phyloP scores from a whole-genome alignment of 2,797 vertebrate genomes.

The Sandelia bainsii region DNA sequence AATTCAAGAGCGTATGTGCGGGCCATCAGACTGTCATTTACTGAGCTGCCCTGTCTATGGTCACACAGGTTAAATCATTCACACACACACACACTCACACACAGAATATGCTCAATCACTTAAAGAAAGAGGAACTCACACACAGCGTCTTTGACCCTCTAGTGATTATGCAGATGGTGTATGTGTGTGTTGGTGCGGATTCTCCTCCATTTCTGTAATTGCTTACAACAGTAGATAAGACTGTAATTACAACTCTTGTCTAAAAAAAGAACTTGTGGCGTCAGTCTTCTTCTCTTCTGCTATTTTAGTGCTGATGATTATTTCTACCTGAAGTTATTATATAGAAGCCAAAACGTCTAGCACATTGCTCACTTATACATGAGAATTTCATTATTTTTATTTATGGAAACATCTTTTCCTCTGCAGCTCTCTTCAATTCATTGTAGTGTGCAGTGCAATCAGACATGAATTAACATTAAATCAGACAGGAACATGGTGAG shows the following conservation, averaged over 20 bases:
- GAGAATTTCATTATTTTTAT: conserved; percentile 21
- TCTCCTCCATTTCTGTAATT: conserved; percentile 71
- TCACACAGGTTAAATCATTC: conserved; percentile 52
- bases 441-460: conserved; percentile 7
- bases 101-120: conserved; percentile 21
- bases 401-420: conserved; percentile 14
- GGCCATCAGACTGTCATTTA: conserved; percentile 31
- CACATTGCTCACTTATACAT: background rate
- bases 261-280: conserved; percentile 52
- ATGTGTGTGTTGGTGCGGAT: conserved; percentile 17
- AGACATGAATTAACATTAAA: conserved; percentile 5
- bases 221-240: conserved; percentile 68
- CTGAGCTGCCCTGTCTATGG: conserved; percentile 19
- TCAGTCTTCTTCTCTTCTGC: conserved; percentile 49
- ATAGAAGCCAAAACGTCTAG: conserved; percentile 19
- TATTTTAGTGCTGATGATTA: conserved; percentile 16
- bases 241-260: conserved; percentile 68
- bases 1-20: conserved; percentile 13
- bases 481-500: background rate
- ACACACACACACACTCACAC: background rate
- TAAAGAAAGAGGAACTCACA: conserved; percentile 42
- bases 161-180: conserved; percentile 60
- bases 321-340: background rate
- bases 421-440: background rate
- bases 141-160: conserved; percentile 54